Evolutionary conservation across 1,140 invertebrate genomes (phyloP).

Genomic region (Leucophenga varia): DNA sequence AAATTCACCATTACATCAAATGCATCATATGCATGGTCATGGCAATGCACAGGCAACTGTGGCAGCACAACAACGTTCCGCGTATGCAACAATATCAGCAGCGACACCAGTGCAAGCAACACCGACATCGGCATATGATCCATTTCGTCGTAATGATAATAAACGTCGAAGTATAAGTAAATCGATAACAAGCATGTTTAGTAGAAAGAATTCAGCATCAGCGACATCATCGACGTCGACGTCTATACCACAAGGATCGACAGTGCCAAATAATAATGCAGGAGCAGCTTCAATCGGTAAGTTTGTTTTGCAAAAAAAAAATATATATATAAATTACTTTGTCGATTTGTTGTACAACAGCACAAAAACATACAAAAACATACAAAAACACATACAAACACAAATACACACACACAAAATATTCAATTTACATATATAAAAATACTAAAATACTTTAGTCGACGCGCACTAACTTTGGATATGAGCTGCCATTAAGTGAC

Average conservation of each 20-base stretch:
- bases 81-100: conserved; percentile 45
- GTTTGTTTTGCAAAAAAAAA: conserved; percentile 16
- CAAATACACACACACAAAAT: conserved; percentile 8
- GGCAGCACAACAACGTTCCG: conserved; percentile 33
- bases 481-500: no score
- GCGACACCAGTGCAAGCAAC: conserved; percentile 49
- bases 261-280: no score
- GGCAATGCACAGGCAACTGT: neutral
- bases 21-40: neutral
- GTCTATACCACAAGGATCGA: no score
- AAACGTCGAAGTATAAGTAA: conserved; percentile 73
- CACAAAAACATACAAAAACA: conserved; percentile 7
- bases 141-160: conserved; percentile 63
- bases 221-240: conserved; percentile 4
- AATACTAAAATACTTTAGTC: neutral
- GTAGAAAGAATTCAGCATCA: conserved; percentile 48
- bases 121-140: conserved; percentile 55
- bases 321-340: conserved; percentile 30
- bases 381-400: conserved; percentile 1
- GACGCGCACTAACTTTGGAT: conserved; percentile 7
- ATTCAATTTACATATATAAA: conserved; percentile 11
- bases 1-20: conserved; percentile 55
- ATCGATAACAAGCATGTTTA: conserved; percentile 72
- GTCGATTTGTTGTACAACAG: conserved; percentile 27
- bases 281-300: no score